These are phyloP conservation scores for Galaxea fascicularis DNA, from an alignment of 92 coral and sea anemone species.

Conservation along the genomic window DNA sequence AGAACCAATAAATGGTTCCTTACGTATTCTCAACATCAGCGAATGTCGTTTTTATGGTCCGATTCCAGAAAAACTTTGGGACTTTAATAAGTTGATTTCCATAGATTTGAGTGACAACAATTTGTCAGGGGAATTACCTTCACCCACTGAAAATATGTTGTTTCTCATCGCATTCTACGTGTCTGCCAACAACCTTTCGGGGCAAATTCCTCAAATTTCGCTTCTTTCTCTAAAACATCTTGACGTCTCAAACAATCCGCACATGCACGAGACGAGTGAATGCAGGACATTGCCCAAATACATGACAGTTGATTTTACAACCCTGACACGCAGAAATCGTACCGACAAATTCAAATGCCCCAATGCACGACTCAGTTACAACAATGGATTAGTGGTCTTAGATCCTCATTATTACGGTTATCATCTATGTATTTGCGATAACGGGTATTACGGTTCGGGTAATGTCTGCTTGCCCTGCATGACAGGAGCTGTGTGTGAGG, in stretches of 20 bases:
- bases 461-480: slow-evolving; percentile 69
- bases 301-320: slow-evolving; percentile 60
- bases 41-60: slow-evolving; percentile 58
- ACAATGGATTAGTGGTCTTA: slow-evolving; percentile 69
- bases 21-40: slow-evolving; percentile 79
- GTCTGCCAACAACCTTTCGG: slow-evolving; percentile 65
- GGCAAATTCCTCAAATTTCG: slow-evolving; percentile 69
- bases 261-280: slow-evolving; percentile 33
- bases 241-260: slow-evolving; percentile 67
- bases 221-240: slow-evolving; percentile 68
- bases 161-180: slow-evolving; percentile 68
- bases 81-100: slow-evolving; percentile 64
- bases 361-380: slow-evolving; percentile 63
- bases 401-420: slow-evolving; percentile 77
- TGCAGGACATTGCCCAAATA: slow-evolving; percentile 64
- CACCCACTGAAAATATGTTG: slow-evolving; percentile 56
- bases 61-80: slow-evolving; percentile 69
- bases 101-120: slow-evolving; percentile 56
- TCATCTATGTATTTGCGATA: slow-evolving; percentile 74
- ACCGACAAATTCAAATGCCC: slow-evolving; percentile 73
- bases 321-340: slow-evolving; percentile 40
- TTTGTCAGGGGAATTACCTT: slow-evolving; percentile 65
- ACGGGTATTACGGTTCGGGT: slow-evolving; percentile 75
- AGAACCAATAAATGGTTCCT: slow-evolving; percentile 40
- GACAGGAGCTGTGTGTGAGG: slow-evolving; percentile 69